Base-by-base conservation (phyloP, 2,888 invertebrate genomes). In the Mesochorus sp. region DNA sequence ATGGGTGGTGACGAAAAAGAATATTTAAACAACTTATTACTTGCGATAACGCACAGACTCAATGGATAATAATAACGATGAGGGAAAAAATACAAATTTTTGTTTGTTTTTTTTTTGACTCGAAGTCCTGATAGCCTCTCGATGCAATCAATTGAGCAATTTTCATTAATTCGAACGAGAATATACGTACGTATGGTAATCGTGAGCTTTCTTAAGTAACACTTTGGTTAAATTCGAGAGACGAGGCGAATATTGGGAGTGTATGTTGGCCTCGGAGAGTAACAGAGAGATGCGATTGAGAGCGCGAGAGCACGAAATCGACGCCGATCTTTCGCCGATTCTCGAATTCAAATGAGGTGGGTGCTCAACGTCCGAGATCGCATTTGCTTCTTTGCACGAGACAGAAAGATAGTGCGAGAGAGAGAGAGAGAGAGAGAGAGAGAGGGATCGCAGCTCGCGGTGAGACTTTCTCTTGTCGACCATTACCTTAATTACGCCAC, bases 401-500 rank as follows among this genome's bases (percentile, higher is more conserved):
- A 39, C n/a, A 53, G 28, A 51, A 24, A 66, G 34, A 66, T 6
- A 66, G 21, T 14, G 67, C 44, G 37, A 49, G 42, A 44, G 24
- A 39, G 26, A 42, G 28, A 39, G 59, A 42, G 39, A 12, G 71
- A 59, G 24, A 53, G 10, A 47, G 17, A 59, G 59, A 57, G 37
- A 37, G 12, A 8, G 53, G 17, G 26, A 34, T 24, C 24, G 24
- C 44, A 26, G 62, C 28, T 44, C 24, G 28, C 10, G 47, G 37
- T 37, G 31, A 55, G 68, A 77, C 77, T 77, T 77, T 77, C 77
- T 77, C 77, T 73, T 57, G 77, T 77, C 77, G 77, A 68, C 73
- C 77, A 77, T 77, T 77, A 77, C 77, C 77, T 77, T 77, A 77
- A 77, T 77, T 77, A 77, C 77, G 77, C 73, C 73, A 73, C 73